A percentile compares a stretch with the other conserved stretches of the same genome.
Conservation (phyloP, 2,888 invertebrate species). For the Drosophila mercatorum region DNA sequence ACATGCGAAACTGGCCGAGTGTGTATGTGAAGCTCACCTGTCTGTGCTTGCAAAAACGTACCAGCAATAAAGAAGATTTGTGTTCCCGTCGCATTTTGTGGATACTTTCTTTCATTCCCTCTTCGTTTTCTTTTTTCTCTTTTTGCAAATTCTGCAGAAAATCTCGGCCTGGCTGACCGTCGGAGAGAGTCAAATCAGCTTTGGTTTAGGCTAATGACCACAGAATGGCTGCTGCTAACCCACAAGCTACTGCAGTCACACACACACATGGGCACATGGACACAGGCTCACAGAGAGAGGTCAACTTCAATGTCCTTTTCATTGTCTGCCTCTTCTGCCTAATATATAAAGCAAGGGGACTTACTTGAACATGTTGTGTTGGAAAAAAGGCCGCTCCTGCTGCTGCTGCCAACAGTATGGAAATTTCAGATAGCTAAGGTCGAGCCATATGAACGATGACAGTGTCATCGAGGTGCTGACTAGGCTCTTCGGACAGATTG, state of each 20-base stretch:
- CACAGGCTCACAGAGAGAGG: conserved; percentile 6
- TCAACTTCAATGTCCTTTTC: conserved; percentile 64
- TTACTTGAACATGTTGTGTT: conserved; percentile 41
- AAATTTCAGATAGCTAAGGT: conserved; percentile 23
- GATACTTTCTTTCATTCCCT: conserved; percentile 42
- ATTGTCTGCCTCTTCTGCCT: conserved; percentile 47
- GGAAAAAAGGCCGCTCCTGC: conserved; percentile 11
- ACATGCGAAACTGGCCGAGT: conserved; percentile 37
- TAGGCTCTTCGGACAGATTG: conserved; percentile 51
- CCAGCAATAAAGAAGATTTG: conserved; percentile 78
- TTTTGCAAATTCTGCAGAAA: conserved; percentile 73
- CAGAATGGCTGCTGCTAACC: conserved; percentile 72
- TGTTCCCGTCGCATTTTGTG: conserved; percentile 77
- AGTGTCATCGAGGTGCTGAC: conserved; percentile 50
- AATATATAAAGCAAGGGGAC: conserved; percentile 47
- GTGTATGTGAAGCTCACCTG: conserved; percentile 38
- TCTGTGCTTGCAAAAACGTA: conserved; percentile 73
- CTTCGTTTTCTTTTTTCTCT: conserved; percentile 17
- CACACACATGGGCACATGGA: conserved; percentile 11
- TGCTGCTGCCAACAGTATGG: conserved; percentile 26
- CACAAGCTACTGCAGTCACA: conserved; percentile 69
- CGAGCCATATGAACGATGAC: conserved; percentile 46
- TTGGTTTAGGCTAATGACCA: conserved; percentile 80
- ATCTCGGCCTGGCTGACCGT: conserved; percentile 48
- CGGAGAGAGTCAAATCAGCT: conserved; percentile 67